A percentile compares a stretch with the other conserved stretches of the same genome.
Evolutionary conservation across 1,140 invertebrate species (phyloP).

Genomic region (Drosophila nikananu): DNA sequence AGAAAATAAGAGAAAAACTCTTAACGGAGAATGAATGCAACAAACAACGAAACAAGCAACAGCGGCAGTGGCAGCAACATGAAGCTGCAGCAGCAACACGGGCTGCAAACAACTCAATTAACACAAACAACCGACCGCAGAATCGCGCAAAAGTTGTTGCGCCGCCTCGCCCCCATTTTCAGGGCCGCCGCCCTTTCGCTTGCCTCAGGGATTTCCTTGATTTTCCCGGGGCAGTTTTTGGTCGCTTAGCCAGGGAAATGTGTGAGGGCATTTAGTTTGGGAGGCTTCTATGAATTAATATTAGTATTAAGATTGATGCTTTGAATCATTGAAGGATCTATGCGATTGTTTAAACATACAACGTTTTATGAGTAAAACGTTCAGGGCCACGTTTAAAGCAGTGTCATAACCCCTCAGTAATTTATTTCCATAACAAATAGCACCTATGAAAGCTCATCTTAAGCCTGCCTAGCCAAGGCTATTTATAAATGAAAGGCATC

Average conservation of each 20-base stretch:
- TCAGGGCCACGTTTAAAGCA: neutral
- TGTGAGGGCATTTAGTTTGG: conserved; percentile 5
- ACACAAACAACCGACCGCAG: conserved; percentile 56
- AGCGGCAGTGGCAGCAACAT: conserved; percentile 27
- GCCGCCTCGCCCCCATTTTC: conserved; percentile 29
- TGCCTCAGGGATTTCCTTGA: conserved; percentile 14
- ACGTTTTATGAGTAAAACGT: no score
- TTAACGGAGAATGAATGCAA: conserved; percentile 60
- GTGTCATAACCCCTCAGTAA: neutral
- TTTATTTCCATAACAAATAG: neutral
- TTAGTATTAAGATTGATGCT: no score
- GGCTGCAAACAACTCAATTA: conserved; percentile 72
- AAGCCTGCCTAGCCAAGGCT: no score
- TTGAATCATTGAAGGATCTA: no score
- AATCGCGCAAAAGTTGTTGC: conserved; percentile 44
- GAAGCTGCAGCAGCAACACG: conserved; percentile 49
- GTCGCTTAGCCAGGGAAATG: conserved; percentile 37
- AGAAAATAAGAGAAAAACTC: conserved; percentile 27
- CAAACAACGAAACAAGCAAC: conserved; percentile 39
- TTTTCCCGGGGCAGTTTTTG: conserved; percentile 5
- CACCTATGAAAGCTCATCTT: no score
- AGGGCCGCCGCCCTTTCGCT: conserved; percentile 17
- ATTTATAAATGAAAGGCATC: neutral
- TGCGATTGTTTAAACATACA: no score
- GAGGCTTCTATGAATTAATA: no score